phyloP scores from a whole-genome alignment of 2,797 vertebrate species.

The Myripristis murdjan region DNA sequence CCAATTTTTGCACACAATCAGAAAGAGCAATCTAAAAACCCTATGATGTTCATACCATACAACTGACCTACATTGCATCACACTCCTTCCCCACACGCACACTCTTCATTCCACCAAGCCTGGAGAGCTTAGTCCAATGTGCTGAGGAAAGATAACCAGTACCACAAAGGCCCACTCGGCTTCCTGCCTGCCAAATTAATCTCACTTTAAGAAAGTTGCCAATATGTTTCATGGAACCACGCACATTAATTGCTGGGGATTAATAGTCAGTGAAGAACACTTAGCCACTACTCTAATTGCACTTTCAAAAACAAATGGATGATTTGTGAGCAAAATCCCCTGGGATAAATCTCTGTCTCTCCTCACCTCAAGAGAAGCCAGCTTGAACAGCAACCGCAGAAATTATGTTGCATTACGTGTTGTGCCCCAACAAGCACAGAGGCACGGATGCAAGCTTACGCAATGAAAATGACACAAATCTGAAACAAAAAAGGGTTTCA shows the following conservation, averaged over 20 bases:
- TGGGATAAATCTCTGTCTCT: conserved; percentile 53
- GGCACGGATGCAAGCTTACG: conserved; percentile 60
- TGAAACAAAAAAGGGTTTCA: conserved; percentile 72
- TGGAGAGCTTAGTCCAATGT: conserved; percentile 77
- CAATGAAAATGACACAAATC: conserved; percentile 76
- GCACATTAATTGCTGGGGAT: conserved; percentile 79
- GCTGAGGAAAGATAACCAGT: conserved; percentile 81
- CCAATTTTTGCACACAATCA: conserved; percentile 55
- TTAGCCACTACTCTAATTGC: conserved; percentile 74
- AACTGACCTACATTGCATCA: conserved; percentile 78
- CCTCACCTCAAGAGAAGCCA: conserved; percentile 53
- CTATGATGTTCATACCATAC: conserved; percentile 55
- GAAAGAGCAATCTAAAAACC: conserved; percentile 56
- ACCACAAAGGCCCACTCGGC: conserved; percentile 77
- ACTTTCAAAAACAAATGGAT: conserved; percentile 52
- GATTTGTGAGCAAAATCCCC: conserved; percentile 63
- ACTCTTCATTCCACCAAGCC: conserved; percentile 64
- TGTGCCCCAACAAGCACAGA: conserved; percentile 39
- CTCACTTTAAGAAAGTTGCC: conserved; percentile 82
- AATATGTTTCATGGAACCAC: conserved; percentile 73
- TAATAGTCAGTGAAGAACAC: conserved; percentile 75
- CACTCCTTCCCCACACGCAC: conserved; percentile 52
- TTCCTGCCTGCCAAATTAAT: conserved; percentile 77
- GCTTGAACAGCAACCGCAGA: conserved; percentile 48
- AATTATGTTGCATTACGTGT: conserved; percentile 59